These are phyloP conservation scores for Pseudomugil gertrudae DNA, from an alignment of 2,797 vertebrate genomes.

Conservation along the genomic window DNA sequence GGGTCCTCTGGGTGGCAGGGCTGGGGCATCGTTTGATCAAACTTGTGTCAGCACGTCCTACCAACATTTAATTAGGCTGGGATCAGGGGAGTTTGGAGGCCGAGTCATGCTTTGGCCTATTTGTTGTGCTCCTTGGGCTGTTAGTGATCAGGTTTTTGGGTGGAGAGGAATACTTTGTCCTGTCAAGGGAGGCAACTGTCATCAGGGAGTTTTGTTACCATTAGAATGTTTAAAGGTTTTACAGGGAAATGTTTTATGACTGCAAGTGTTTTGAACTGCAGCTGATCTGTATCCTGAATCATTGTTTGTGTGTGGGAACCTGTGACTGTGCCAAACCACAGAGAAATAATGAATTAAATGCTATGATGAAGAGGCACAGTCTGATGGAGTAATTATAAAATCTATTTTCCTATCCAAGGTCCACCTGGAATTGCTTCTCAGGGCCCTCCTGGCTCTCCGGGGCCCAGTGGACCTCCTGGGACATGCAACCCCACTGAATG, in stretches of 20 bases:
- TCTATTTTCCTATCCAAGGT: slow-evolving; percentile 70
- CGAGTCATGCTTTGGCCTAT: slow-evolving; percentile 4
- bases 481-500: slow-evolving; percentile 90
- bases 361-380: slow-evolving; percentile 30
- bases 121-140: slow-evolving; percentile 1
- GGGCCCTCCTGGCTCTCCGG: slow-evolving; percentile 84
- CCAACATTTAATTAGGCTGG: neutral
- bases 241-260: neutral
- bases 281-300: no score
- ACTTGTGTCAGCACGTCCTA: neutral
- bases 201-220: neutral
- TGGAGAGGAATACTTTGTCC: neutral
- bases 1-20: neutral
- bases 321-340: slow-evolving; percentile 16
- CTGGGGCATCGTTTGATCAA: neutral
- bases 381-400: slow-evolving; percentile 31
- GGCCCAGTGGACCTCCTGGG: slow-evolving; percentile 86
- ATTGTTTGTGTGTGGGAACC: slow-evolving; percentile 20
- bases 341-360: slow-evolving; percentile 35
- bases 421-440: slow-evolving; percentile 78
- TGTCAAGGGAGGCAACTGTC: neutral
- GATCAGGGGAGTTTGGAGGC: slow-evolving; percentile 2
- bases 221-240: neutral
- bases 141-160: neutral
- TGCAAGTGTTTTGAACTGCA: neutral